Evolutionary conservation across 2,888 invertebrate genomes (phyloP), one percentile per base, ranked within the genome.

Genomic region (Leucozona laternaria): DNA sequence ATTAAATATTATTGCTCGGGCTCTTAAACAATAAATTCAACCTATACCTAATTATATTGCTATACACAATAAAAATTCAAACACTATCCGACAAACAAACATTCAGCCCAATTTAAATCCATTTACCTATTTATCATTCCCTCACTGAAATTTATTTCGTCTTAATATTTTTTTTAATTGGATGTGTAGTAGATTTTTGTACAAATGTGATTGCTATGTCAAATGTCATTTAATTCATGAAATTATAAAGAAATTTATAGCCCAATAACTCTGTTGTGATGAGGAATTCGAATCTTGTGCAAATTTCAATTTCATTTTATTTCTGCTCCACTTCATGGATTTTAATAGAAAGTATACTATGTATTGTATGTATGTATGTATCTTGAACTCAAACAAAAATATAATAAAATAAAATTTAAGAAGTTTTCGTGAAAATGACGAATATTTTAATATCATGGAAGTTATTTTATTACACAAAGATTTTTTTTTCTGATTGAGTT

Each of bases 111-210:
- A 45, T 60, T 40, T 37, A 22, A 17, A 64, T 62, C 22, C 28
- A 64, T 45, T 45, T 17, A 64, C 43, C 22, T 17, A 64, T 45
- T 45, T 17, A 45, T 62, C 11, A 45, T 45, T 64, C 17, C 11
- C 1, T 6, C 4, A 45, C 4, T 2, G 4, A 64, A n/a, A 64
- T 64, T 64, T 64, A 64, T 43, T 28, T 45, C 28, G 17, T 64
- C 45, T 64, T 45, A 64, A 43, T 64, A 62, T 43, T 62, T 43
- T 40, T 43, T 25, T 62, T 45, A 45, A 28, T 64, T 64, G 40
- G 22, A 8, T 40, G 40, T 40, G 40, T 40, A 60, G 40, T 40
- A 58, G 58, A 28, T 60, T 40, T 60, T 15, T 50, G 37, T 15
- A 60, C 60, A 60, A 60, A 22, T 45, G 45, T 28, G n/a, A 64